Conservation (phyloP, 2,113 vertebrate species). For the Ibidorhyncha struthersii region DNA sequence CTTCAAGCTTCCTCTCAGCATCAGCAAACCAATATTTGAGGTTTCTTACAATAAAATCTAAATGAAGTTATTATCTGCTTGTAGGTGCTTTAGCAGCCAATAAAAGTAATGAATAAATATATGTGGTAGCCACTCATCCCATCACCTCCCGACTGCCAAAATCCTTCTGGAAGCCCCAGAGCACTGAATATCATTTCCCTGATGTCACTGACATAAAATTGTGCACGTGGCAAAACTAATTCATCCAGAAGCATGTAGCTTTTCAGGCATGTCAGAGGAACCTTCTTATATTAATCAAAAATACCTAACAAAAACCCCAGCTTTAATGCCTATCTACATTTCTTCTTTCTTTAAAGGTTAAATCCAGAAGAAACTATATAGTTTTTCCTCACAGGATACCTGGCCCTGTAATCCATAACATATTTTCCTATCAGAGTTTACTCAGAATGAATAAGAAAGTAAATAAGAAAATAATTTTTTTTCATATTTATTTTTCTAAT, state of each 20-base stretch:
- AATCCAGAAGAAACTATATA: background rate
- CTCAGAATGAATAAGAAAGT: background rate
- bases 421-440: background rate
- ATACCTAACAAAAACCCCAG: background rate
- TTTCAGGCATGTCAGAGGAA: background rate
- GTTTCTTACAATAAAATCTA: background rate
- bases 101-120: background rate
- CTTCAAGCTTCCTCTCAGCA: background rate
- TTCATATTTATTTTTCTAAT: background rate
- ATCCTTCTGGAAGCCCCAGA: background rate
- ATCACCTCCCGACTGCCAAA: background rate
- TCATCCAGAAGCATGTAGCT: background rate
- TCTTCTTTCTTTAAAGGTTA: background rate
- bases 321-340: background rate
- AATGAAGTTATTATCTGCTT: background rate
- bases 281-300: background rate
- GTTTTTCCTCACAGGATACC: background rate
- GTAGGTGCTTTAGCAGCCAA: background rate
- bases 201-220: background rate
- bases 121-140: background rate
- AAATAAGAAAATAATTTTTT: background rate
- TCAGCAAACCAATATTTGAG: background rate
- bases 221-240: background rate
- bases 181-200: background rate
- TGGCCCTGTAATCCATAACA: background rate